These are phyloP conservation scores for Myotis davidii DNA, from an alignment of 2,113 vertebrate genomes.

Conservation along the genomic window DNA sequence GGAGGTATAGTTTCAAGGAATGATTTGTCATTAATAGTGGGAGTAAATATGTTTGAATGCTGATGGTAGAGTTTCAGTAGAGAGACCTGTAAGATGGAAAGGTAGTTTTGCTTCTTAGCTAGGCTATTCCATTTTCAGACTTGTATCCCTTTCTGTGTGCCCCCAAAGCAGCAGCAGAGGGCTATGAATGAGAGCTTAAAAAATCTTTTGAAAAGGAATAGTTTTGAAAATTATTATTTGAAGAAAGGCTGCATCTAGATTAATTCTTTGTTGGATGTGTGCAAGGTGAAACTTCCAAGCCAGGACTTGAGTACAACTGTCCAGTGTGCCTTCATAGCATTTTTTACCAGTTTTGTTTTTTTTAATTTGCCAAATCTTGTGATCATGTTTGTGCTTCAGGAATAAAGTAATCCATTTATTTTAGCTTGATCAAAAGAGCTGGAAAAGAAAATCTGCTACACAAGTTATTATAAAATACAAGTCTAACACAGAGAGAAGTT, in stretches of 20 bases:
- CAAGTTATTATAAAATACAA: background rate
- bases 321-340: background rate
- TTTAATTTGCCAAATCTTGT: background rate
- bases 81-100: background rate
- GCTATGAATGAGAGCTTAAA: background rate
- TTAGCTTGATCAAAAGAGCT: conserved; percentile 36
- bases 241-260: background rate
- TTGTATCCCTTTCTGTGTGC: background rate
- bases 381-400: background rate
- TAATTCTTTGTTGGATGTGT: background rate
- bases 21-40: background rate
- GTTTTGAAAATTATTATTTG: background rate
- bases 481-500: background rate
- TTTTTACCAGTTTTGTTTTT: background rate
- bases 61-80: background rate
- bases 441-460: background rate
- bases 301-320: background rate
- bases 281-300: background rate
- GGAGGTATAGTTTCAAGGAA: background rate
- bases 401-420: conserved; percentile 16
- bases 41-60: background rate
- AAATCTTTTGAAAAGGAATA: background rate
- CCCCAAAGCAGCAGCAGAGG: background rate
- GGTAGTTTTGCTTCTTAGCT: background rate
- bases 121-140: background rate